Evolutionary conservation across 2,888 invertebrate species (phyloP).

Genomic region (Eristalinus sepulchralis): DNA sequence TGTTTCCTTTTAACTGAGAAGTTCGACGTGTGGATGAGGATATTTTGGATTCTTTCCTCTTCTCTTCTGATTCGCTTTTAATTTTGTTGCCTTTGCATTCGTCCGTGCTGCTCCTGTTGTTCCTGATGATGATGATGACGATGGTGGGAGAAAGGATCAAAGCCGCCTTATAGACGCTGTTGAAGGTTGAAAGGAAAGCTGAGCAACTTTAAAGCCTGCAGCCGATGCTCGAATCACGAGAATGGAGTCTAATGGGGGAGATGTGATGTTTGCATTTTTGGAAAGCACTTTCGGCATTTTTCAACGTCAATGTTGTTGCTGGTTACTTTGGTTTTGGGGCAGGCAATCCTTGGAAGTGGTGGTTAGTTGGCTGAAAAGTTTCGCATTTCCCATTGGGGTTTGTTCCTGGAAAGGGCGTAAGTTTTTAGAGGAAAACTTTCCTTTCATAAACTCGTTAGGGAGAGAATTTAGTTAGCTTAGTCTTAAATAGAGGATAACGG

Average conservation of each 20-base stretch:
- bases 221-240: neutral
- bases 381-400: neutral
- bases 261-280: constrained; percentile 59
- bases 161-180: neutral
- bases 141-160: neutral
- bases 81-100: neutral
- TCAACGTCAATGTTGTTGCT: neutral
- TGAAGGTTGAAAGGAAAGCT: too few relatives aligned
- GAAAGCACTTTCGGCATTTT: constrained; percentile 43
- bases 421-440: constrained; percentile 10
- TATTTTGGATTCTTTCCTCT: constrained; percentile 13
- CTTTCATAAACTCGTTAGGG: constrained; percentile 24
- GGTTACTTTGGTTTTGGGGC: neutral
- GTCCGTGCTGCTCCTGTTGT: neutral
- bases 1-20: constrained; percentile 38
- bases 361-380: constrained; percentile 34
- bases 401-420: neutral
- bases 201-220: neutral
- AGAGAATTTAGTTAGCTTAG: neutral
- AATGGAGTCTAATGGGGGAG: neutral
- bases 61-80: neutral
- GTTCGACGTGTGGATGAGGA: constrained; percentile 52
- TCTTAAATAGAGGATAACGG: neutral
- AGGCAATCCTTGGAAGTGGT: neutral
- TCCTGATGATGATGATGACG: neutral